Conservation (phyloP, 2,888 invertebrate genomes). For the Phytoseiulus persimilis region DNA sequence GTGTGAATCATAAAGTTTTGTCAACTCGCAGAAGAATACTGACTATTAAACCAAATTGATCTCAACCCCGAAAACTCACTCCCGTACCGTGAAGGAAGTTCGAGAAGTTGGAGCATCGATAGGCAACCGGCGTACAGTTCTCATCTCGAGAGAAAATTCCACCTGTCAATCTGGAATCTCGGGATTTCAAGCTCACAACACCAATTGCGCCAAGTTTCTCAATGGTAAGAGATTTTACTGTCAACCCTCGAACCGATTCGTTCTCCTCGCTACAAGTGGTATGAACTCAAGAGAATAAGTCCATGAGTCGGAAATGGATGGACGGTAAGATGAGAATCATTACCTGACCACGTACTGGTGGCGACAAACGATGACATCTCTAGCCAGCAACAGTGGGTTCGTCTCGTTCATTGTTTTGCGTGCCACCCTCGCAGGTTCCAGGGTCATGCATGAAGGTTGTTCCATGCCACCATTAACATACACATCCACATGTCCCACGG, state of each 20-base stretch:
- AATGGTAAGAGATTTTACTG: no score
- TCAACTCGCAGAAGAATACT: no score
- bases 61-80: not conserved
- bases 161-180: not conserved
- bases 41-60: no score
- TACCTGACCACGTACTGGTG: constrained; percentile 20
- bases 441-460: not conserved
- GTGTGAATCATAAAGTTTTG: no score
- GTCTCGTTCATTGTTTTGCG: not conserved
- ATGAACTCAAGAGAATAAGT: no score
- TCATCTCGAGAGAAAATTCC: not conserved
- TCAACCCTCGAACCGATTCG: no score
- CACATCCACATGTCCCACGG: constrained; percentile 31
- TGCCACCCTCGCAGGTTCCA: not conserved
- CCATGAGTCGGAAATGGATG: not conserved
- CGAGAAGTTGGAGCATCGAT: constrained; percentile 9
- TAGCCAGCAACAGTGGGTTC: not conserved
- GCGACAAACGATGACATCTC: not conserved
- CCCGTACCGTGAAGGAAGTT: not conserved
- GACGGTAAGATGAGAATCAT: not conserved
- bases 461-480: not conserved
- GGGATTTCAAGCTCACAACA: not conserved
- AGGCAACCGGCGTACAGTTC: constrained; percentile 14
- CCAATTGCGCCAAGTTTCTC: no score
- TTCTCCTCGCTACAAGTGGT: no score